A percentile compares a stretch with the other conserved stretches of the same genome.
Evolutionary conservation across 1,140 invertebrate genomes (phyloP).

Genomic region (Bombus sylvicola): DNA sequence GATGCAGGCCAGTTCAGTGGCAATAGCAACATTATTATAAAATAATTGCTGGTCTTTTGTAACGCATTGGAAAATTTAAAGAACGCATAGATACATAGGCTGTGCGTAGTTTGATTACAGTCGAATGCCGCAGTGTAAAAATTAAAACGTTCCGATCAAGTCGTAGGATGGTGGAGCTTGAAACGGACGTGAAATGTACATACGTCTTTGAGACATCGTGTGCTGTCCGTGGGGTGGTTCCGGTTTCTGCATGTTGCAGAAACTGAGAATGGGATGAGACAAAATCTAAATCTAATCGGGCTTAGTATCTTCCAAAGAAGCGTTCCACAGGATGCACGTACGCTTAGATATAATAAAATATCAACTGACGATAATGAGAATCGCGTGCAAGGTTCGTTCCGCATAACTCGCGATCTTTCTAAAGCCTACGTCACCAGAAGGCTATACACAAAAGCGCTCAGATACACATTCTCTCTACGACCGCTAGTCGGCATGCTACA

Average conservation of each 20-base stretch:
- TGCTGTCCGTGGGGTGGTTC: not conserved
- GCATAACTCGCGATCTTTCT: conserved; percentile 35
- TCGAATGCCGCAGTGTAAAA: no score
- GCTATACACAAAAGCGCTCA: conserved; percentile 49
- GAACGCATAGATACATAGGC: no score
- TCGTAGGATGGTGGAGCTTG: no score
- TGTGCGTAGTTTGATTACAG: no score
- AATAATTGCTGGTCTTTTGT: no score
- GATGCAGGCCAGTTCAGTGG: no score
- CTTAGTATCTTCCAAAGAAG: not conserved
- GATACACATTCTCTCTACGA: conserved; percentile 60
- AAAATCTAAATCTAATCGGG: not conserved
- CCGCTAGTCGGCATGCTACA: conserved; percentile 68
- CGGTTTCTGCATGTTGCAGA: not conserved
- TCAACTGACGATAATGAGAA: conserved; percentile 27
- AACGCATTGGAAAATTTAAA: no score
- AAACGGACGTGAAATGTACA: no score
- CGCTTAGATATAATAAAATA: conserved; percentile 37
- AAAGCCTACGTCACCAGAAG: conserved; percentile 50
- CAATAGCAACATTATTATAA: no score
- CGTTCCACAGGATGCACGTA: conserved; percentile 31
- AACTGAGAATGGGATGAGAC: not conserved
- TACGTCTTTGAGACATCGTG: no score
- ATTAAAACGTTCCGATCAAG: no score
- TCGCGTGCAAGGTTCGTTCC: conserved; percentile 31